These are phyloP conservation scores for Apamea anceps DNA, from an alignment of 2,888 invertebrate species.

Conservation along the genomic window DNA sequence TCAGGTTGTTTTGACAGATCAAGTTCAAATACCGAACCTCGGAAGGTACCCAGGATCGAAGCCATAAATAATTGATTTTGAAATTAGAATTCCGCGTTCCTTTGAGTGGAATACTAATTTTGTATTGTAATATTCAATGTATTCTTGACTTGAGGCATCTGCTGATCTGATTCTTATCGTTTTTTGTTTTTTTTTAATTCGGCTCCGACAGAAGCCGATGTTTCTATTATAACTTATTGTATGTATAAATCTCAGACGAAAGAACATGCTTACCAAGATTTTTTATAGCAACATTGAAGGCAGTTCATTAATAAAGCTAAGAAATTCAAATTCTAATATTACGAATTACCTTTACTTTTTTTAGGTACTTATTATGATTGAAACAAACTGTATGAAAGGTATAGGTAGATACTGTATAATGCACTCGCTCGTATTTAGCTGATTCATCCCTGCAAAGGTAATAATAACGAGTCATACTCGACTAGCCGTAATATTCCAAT, in stretches of 20 bases:
- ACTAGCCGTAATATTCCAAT: slow-evolving; percentile 42
- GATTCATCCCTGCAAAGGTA: not conserved
- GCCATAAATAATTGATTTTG: slow-evolving; percentile 16
- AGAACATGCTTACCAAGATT: no score
- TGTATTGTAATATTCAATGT: slow-evolving; percentile 3
- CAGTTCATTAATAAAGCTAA: not conserved
- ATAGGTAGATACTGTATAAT: not conserved
- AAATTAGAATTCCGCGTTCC: slow-evolving; percentile 38
- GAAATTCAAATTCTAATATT: not conserved
- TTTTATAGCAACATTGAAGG: no score
- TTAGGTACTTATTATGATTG: not conserved
- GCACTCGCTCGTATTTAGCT: not conserved
- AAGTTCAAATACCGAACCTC: slow-evolving; percentile 36
- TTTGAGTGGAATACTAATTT: slow-evolving; percentile 17
- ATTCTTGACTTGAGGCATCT: not conserved
- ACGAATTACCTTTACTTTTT: not conserved
- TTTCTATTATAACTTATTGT: not conserved
- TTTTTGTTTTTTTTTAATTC: not conserved
- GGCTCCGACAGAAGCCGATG: not conserved
- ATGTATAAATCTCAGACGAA: not conserved
- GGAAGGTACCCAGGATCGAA: not conserved
- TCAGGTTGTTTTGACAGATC: slow-evolving; percentile 41
- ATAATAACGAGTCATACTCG: slow-evolving; percentile 15
- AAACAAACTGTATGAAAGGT: not conserved
- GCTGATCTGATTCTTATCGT: not conserved